A percentile compares a stretch with the other conserved stretches of the same genome.
Evolutionary conservation across 2,888 invertebrate genomes (phyloP).

Genomic region (Emmelina monodactyla): DNA sequence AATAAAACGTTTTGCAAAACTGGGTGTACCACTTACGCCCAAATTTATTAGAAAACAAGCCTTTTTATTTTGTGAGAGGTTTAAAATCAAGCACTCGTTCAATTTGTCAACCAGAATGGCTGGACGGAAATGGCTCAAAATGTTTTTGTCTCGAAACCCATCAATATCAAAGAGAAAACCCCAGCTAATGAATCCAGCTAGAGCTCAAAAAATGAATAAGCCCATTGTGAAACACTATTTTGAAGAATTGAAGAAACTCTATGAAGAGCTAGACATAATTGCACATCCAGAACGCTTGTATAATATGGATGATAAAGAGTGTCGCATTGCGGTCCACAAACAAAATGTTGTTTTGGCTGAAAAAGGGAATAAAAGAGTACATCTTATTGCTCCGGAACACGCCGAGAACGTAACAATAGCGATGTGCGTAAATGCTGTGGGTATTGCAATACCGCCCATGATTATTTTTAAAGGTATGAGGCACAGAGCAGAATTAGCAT

Average conservation of each 20-base stretch:
- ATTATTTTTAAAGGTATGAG: slow-evolving; percentile 13
- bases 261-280: slow-evolving; percentile 16
- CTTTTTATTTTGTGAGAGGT: slow-evolving; percentile 7
- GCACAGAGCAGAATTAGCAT: slow-evolving; percentile 10
- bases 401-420: slow-evolving; percentile 15
- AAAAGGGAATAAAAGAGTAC: slow-evolving; percentile 12
- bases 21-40: slow-evolving; percentile 20
- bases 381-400: slow-evolving; percentile 14
- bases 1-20: slow-evolving; percentile 20
- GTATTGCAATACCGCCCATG: slow-evolving; percentile 14
- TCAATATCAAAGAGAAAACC: slow-evolving; percentile 11
- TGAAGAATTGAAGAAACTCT: slow-evolving; percentile 14
- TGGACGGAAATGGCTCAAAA: slow-evolving; percentile 7
- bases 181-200: slow-evolving; percentile 16
- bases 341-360: slow-evolving; percentile 13
- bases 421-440: slow-evolving; percentile 14
- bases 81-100: slow-evolving; percentile 5
- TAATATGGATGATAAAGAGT: slow-evolving; percentile 15
- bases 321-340: slow-evolving; percentile 16
- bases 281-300: slow-evolving; percentile 16
- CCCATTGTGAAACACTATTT: slow-evolving; percentile 15
- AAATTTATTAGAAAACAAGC: slow-evolving; percentile 18
- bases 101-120: too few relatives aligned
- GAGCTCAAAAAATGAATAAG: slow-evolving; percentile 17
- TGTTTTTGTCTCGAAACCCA: slow-evolving; percentile 9